Evolutionary conservation across 2,888 invertebrate genomes (phyloP), one percentile per base, ranked within the genome.

Genomic region (Siphlonurus alternatus): DNA sequence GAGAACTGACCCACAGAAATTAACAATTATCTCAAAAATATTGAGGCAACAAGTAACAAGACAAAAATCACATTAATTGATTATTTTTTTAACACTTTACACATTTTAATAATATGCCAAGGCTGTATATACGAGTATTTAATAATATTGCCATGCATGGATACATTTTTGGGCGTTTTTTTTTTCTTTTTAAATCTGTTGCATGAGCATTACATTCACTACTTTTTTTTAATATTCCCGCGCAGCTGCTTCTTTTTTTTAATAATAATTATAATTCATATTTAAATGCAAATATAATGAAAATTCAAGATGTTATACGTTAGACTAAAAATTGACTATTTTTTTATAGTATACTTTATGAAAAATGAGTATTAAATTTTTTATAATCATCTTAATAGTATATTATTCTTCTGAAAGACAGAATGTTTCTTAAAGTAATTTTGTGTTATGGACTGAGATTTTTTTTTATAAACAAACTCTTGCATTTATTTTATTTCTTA

Each of bases 1-100:
- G 56, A 20, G 56, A 56, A 5, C 7, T 56, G 22, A 18, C n/a
- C 19, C 20, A 56, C n/a, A 22, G 5, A 56, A 56, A 56, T 56
- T 22, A 56, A 56, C 56, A 56, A 20, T 56, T 56, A 56, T 56
- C 56, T 56, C 56, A n/a, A 56, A 51, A 56, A 56, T 56, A 56
- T 56, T n/a, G 56, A 56, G 56, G 56, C 56, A 56, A 56, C 56
- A 56, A 56, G 56, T 38, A 38, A 38, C 38, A 38, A 38, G 38
- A 38, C 38, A 38, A 38, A 38, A 38, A 38, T 38, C 38, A 38
- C 38, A 38, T 38, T 38, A 38, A 38, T 38, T 38, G 5, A 38
- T 10, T 38, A 38, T 38, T 38, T 38, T 38, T 38, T 38, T 38
- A 38, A 38, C 38, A 38, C 38, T 38, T 38, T 38, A 38, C 15